phyloP scores from a whole-genome alignment of 2,888 invertebrate species.

The Theristus sp. region DNA sequence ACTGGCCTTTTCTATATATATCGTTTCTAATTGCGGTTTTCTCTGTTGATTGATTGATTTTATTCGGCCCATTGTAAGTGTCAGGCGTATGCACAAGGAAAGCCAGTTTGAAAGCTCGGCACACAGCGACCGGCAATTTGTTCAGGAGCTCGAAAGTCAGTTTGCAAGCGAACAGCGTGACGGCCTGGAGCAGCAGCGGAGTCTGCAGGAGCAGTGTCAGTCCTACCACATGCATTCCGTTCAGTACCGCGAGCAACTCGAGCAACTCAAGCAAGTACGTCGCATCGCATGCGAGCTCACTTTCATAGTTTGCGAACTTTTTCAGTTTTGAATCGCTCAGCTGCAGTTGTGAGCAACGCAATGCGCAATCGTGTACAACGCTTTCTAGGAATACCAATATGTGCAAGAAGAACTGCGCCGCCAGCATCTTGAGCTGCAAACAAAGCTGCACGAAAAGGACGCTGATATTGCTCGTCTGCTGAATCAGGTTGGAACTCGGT shows the following conservation, averaged over 20 bases:
- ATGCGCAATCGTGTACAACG: neutral
- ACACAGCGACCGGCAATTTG: too few relatives aligned
- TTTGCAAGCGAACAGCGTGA: slow-evolving; percentile 7
- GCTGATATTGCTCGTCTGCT: slow-evolving; percentile 41
- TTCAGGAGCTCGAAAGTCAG: slow-evolving; percentile 8
- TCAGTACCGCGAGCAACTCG: slow-evolving; percentile 8
- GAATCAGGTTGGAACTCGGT: slow-evolving; percentile 34
- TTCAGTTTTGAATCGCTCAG: too few relatives aligned
- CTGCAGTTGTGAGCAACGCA: neutral
- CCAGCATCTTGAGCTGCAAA: slow-evolving; percentile 36
- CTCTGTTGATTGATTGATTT: too few relatives aligned
- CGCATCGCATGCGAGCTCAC: neutral
- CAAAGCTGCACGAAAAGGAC: slow-evolving; percentile 40
- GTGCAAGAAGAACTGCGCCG: slow-evolving; percentile 40
- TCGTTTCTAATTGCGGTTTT: too few relatives aligned
- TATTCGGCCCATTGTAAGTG: too few relatives aligned
- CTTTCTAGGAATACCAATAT: slow-evolving; percentile 38
- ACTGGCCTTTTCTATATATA: too few relatives aligned
- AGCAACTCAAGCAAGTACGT: slow-evolving; percentile 7
- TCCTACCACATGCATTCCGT: slow-evolving; percentile 6
- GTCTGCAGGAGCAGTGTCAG: slow-evolving; percentile 9
- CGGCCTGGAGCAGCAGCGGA: slow-evolving; percentile 7
- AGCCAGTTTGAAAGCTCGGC: too few relatives aligned
- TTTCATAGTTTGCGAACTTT: too few relatives aligned
- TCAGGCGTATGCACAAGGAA: too few relatives aligned